phyloP scores from a whole-genome alignment of 2,797 vertebrate genomes.

The Fistularia commersonii region DNA sequence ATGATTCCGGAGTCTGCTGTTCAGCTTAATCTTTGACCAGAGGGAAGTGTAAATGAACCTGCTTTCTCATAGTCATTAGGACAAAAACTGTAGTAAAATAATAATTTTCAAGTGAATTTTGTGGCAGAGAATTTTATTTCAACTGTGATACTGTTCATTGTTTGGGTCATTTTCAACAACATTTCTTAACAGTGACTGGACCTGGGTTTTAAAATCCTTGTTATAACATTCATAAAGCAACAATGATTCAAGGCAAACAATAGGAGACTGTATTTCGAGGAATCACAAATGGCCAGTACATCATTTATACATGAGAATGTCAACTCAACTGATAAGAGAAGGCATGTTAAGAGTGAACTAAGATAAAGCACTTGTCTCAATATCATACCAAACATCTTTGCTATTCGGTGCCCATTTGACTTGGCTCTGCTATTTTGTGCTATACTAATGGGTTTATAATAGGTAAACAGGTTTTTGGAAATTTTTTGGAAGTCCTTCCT shows the following conservation, averaged over 20 bases:
- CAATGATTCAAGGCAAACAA: constrained; percentile 27
- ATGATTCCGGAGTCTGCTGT: constrained; percentile 8
- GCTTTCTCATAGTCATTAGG: too few species aligned
- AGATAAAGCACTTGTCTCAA: constrained; percentile 39
- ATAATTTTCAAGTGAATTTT: too few species aligned
- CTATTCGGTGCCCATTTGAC: constrained; percentile 43
- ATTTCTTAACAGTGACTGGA: too few species aligned
- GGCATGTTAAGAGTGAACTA: constrained; percentile 8
- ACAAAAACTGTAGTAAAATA: too few species aligned
- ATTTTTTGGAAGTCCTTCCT: too few species aligned
- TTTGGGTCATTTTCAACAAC: too few species aligned
- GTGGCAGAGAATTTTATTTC: too few species aligned
- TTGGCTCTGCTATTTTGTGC: constrained; percentile 39
- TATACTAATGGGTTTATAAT: constrained; percentile 42
- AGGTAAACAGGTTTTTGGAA: constrained; percentile 7
- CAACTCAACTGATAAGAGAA: constrained; percentile 27
- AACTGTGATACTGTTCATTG: too few species aligned
- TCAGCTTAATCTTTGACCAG: constrained; percentile 37
- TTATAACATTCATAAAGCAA: constrained; percentile 16
- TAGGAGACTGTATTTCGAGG: constrained; percentile 32
- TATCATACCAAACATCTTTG: constrained; percentile 61
- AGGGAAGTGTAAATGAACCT: background rate
- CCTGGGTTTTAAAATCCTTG: too few species aligned
- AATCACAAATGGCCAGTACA: constrained; percentile 36
- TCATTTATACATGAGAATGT: constrained; percentile 18